Evolutionary conservation across 2,113 vertebrate genomes (phyloP), one percentile per base, ranked within the genome.

Genomic region (Australoheros scitulus): DNA sequence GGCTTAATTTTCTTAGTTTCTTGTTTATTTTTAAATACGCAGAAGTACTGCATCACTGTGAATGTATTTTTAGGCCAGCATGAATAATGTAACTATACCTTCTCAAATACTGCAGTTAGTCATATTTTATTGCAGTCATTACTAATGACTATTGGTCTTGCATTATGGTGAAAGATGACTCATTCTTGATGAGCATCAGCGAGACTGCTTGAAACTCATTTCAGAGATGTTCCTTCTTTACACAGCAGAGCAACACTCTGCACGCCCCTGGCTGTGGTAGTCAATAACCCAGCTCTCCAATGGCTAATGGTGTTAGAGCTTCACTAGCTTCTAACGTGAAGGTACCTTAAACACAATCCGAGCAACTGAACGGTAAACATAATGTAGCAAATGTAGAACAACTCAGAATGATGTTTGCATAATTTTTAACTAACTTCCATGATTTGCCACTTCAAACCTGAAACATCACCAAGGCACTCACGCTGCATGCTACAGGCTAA

Each of bases 211-310:
- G 65, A 72, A 72, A 32, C 24, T 70, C 6, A 32, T 52, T 72
- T 52, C 32, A 14, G 47, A 5, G 3, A 32, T 72, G 43, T 32
- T 72, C 2, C 0, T 11, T 32, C 41, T 29, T 32, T 52, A 52
- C 24, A 72, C 26, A 52, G 65, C 65, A 72, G 52, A 52, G 65
- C 65, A 72, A 24, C 65, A 72, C 47, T 72, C 47, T 72, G 17
- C 65, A 1, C 52, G 13, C 43, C 0, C 43, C 26, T n/a, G 43
- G 13, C 17, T 7, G 0, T 55, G 68, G 24, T 3, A n/a, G 17
- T 70, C 68, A 14, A 18, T 3, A 72, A n/a, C 65, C 65, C 65
- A 72, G 24, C 2, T 72, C 52, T 2, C 43, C 65, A 17, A 32
- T 32, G 43, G 43, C 65, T 72, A 52, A 72, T 55, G 26, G 17